Conservation (phyloP, 2,113 vertebrate species). For the Ginglymostoma cirratum region DNA sequence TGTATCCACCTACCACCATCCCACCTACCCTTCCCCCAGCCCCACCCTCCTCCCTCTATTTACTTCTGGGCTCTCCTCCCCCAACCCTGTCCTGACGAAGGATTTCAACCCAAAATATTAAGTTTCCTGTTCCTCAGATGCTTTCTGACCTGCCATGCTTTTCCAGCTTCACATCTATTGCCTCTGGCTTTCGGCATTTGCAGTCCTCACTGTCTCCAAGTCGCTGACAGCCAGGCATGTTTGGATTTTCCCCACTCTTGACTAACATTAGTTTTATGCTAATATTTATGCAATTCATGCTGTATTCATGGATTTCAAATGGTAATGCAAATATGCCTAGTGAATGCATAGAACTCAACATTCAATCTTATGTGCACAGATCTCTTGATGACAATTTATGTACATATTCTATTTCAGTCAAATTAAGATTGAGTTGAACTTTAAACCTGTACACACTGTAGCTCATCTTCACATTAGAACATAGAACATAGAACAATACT, state of each 20-base stretch:
- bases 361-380: neutral
- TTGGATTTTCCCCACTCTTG: neutral
- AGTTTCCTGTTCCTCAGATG: too few species aligned
- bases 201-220: too few species aligned
- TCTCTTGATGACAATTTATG: neutral
- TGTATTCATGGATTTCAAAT: neutral
- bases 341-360: neutral
- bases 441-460: neutral
- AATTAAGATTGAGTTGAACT: neutral
- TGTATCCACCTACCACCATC: too few species aligned
- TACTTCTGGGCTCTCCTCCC: too few species aligned
- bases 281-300: neutral
- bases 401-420: neutral
- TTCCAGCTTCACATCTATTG: too few species aligned
- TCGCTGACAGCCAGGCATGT: neutral
- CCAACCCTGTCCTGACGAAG: too few species aligned
- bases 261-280: neutral
- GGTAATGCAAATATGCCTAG: neutral
- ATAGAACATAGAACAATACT: too few species aligned
- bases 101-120: too few species aligned
- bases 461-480: neutral
- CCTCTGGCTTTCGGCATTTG: too few species aligned
- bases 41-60: too few species aligned
- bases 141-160: too few species aligned
- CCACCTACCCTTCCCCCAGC: too few species aligned